Conservation (phyloP, 2,113 vertebrate genomes). For the Romanogobio albipinnatus region DNA sequence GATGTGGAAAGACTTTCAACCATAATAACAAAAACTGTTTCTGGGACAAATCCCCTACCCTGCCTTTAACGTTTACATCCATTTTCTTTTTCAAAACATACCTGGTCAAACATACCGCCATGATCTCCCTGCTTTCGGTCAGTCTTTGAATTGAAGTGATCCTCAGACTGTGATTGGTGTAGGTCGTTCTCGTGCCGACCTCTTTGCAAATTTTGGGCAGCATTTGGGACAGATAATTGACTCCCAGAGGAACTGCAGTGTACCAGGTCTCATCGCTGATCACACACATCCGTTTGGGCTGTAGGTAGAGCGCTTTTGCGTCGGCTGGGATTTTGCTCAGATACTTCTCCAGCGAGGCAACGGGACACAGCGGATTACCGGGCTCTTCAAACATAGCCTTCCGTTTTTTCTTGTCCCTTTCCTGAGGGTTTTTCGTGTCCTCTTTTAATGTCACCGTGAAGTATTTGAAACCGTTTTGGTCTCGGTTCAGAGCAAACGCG, state of each 20-base stretch:
- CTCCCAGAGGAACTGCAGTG: constrained; percentile 15
- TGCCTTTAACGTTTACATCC: too few species aligned
- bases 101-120: constrained; percentile 25
- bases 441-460: constrained; percentile 34
- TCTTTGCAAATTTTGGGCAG: constrained; percentile 41
- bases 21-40: too few species aligned
- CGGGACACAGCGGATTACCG: constrained; percentile 25
- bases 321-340: constrained; percentile 12
- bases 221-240: constrained; percentile 32
- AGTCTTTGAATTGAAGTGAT: constrained; percentile 28
- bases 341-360: constrained; percentile 33
- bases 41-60: too few species aligned
- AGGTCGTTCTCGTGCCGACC: constrained; percentile 1
- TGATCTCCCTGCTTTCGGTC: constrained; percentile 12
- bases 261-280: constrained; percentile 23
- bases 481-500: constrained; percentile 6
- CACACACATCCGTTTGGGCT: neutral
- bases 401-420: neutral
- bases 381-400: constrained; percentile 34
- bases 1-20: too few species aligned
- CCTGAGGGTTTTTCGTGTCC: constrained; percentile 3
- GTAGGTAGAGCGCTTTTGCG: constrained; percentile 35
- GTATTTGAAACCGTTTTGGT: constrained; percentile 26
- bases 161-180: constrained; percentile 48
- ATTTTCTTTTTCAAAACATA: neutral